These are phyloP conservation scores for Drosophila barbarae DNA, from an alignment of 2,888 invertebrate species.

Conservation along the genomic window DNA sequence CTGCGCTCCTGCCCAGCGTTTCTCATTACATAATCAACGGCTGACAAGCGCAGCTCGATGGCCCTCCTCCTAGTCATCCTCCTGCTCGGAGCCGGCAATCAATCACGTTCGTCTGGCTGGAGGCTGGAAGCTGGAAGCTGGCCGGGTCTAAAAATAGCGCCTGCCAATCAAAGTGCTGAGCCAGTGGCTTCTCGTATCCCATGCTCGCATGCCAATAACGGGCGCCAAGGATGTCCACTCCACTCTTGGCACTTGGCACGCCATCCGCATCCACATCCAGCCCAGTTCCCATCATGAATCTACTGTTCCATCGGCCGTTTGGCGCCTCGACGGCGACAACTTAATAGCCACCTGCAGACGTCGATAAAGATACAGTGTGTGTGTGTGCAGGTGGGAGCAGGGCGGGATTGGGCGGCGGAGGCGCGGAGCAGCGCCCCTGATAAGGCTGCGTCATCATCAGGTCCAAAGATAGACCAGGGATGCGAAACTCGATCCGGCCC, in stretches of 20 bases:
- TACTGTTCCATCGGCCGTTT: conserved; percentile 51
- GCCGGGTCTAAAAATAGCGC: conserved; percentile 61
- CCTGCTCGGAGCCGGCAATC: conserved; percentile 51
- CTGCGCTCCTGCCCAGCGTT: conserved; percentile 35
- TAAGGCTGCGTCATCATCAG: conserved; percentile 53
- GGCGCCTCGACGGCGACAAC: conserved; percentile 73
- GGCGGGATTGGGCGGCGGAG: conserved; percentile 12
- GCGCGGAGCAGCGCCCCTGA: conserved; percentile 23
- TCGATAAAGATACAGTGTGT: conserved; percentile 51
- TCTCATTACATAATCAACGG: conserved; percentile 72
- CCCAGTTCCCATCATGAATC: conserved; percentile 73
- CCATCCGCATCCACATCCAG: conserved; percentile 34
- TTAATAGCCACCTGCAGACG: conserved; percentile 64
- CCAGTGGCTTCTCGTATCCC: conserved; percentile 10
- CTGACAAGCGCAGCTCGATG: conserved; percentile 43
- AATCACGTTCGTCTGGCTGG: conserved; percentile 67
- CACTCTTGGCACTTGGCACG: conserved; percentile 56
- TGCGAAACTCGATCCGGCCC: conserved; percentile 26
- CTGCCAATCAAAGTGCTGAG: conserved; percentile 67
- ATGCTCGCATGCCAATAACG: conserved; percentile 57
- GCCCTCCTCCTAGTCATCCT: conserved; percentile 17
- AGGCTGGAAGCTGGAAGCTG: conserved; percentile 9
- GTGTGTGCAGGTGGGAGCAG: conserved; percentile 22
- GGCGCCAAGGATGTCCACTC: conserved; percentile 71
- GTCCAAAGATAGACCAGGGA: conserved; percentile 36